Percentiles rank a stretch among this genome's conserved stretches.
These are phyloP conservation scores for Ifrita kowaldi DNA, from an alignment of 2,113 vertebrate species.

Conservation along the genomic window DNA sequence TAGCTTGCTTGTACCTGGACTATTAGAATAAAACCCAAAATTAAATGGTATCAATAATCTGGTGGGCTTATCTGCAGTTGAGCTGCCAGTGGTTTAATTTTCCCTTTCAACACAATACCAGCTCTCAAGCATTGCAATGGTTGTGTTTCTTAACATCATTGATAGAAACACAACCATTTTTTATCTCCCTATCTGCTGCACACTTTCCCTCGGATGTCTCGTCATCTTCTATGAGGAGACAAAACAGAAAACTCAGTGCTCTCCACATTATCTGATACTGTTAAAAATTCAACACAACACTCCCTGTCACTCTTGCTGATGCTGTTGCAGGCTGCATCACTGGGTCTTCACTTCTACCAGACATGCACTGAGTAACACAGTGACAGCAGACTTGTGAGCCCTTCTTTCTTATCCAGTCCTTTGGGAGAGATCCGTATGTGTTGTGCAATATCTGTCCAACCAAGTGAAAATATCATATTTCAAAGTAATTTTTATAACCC, in stretches of 20 bases:
- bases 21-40: conserved; percentile 12
- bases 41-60: neutral
- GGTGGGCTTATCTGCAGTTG: neutral
- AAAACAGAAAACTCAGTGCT: neutral
- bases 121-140: neutral
- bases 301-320: neutral
- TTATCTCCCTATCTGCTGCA: neutral
- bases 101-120: conserved; percentile 16
- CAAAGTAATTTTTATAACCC: neutral
- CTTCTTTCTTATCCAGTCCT: neutral
- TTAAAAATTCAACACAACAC: neutral
- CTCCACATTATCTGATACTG: neutral
- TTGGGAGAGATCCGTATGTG: neutral
- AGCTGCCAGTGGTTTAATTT: conserved; percentile 14
- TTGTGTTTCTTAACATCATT: neutral
- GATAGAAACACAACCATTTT: neutral
- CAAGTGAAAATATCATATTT: neutral
- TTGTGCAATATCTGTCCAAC: neutral
- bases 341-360: neutral
- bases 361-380: neutral
- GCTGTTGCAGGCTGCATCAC: neutral
- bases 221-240: neutral
- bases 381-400: neutral
- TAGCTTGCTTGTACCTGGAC: neutral
- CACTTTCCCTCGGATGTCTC: neutral